phyloP scores from a whole-genome alignment of 1,140 invertebrate species.

The Euschistus heros region DNA sequence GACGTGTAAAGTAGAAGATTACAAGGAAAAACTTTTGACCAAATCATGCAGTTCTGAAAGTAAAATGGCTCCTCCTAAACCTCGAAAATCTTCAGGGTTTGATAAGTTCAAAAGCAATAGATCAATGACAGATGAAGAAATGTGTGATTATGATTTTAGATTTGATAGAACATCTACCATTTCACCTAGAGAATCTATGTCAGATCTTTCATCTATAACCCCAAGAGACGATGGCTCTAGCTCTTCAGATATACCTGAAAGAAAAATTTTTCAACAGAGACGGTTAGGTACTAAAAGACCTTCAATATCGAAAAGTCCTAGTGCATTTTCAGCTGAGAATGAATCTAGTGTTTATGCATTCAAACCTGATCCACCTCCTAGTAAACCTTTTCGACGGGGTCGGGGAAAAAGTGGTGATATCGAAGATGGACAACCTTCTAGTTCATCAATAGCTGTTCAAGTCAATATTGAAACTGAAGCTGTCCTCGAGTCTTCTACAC shows the following conservation, averaged over 20 bases:
- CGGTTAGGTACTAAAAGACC: slow-evolving; percentile 29
- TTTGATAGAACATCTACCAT: slow-evolving; percentile 21
- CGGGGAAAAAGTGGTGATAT: slow-evolving; percentile 23
- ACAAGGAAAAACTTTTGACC: slow-evolving; percentile 24
- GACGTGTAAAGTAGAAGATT: slow-evolving; percentile 28
- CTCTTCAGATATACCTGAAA: slow-evolving; percentile 33
- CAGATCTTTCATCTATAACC: slow-evolving; percentile 26
- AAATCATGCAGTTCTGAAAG: neutral
- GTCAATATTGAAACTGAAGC: slow-evolving; percentile 37
- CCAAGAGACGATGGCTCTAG: slow-evolving; percentile 29
- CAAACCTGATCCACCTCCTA: slow-evolving; percentile 43
- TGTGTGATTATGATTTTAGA: slow-evolving; percentile 26
- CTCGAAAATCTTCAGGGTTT: slow-evolving; percentile 10
- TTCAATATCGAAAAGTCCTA: slow-evolving; percentile 40
- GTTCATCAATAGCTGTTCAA: slow-evolving; percentile 46
- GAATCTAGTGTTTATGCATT: slow-evolving; percentile 62
- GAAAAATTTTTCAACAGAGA: slow-evolving; percentile 42
- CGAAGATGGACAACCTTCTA: slow-evolving; percentile 27
- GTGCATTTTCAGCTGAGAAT: slow-evolving; percentile 55
- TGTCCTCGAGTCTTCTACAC: slow-evolving; percentile 40
- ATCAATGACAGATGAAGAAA: slow-evolving; percentile 27
- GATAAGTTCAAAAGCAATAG: slow-evolving; percentile 10
- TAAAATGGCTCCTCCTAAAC: slow-evolving; percentile 14
- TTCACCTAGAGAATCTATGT: slow-evolving; percentile 21
- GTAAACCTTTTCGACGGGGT: slow-evolving; percentile 44